Base-by-base conservation (phyloP, 2,888 invertebrate genomes). In the Andrena praecox region DNA sequence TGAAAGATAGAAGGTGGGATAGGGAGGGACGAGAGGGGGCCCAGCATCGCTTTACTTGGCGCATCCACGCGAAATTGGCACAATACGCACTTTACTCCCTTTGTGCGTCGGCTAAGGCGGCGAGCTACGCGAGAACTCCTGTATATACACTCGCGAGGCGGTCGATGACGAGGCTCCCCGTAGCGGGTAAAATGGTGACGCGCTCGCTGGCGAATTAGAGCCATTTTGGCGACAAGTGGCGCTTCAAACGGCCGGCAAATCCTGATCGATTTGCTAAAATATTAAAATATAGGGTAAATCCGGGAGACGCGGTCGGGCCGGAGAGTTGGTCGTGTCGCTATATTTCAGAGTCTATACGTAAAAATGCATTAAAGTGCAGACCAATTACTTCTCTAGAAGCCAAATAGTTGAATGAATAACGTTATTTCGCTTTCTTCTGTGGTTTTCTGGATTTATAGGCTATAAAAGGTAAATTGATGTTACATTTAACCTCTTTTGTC, bases 31-130 rank as follows among this genome's bases (percentile, higher is more conserved):
- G 67, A 50, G 20, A 31, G 31, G 29, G 16, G 31, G 33, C 24
- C 59, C 29, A 27, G 64, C 56, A 10, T 48, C 29, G 56, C 54
- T 68, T 82, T 60, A n/a, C 66, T 35, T 52, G 56, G 52, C 42
- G 70, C 68, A 62, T 62, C 70, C 80, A 33, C 72, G 68, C 71
- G 86, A 77, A 81, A 86, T 86, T 81, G 84, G 54, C 71, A 81
- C 84, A 84, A 86, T 81, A 87, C 81, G 81, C 76, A 80, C 71
- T 81, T 77, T 77, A 84, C 81, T 75, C 64, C 69, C 80, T 84
- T 79, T 77, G 85, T 76, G 64, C 69, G 62, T 10, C 35, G 56
- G 16, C 20, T 33, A 52, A 59, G 62, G 66, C 52, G 50, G 29
- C 64, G 52, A 64, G 68, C 69, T 56, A 16, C 67, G 73, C 59